Conservation (phyloP, 2,113 vertebrate species). For the Chionomys nivalis region DNA sequence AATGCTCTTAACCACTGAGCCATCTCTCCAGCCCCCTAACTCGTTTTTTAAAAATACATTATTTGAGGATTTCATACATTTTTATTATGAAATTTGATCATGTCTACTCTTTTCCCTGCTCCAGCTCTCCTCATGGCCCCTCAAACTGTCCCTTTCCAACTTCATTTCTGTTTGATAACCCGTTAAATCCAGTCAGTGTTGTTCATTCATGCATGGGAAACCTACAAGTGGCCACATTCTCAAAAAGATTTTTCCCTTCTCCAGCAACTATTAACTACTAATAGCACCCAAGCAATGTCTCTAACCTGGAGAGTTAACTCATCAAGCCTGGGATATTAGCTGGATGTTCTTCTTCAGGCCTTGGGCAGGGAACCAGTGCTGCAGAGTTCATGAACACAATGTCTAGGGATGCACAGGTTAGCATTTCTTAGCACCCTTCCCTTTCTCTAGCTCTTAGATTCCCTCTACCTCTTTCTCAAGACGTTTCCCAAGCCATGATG, state of each 20-base stretch:
- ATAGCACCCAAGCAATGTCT: background rate
- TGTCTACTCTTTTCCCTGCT: background rate
- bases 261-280: background rate
- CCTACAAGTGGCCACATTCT: background rate
- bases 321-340: no score
- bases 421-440: background rate
- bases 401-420: background rate
- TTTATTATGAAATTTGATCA: background rate
- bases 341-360: background rate
- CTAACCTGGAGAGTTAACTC: no score
- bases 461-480: background rate
- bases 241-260: background rate
- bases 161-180: background rate
- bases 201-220: background rate
- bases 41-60: background rate
- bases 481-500: background rate
- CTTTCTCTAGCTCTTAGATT: background rate
- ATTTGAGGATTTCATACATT: background rate
- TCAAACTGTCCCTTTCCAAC: background rate
- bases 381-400: accelerated
- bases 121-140: background rate
- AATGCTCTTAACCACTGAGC: no score
- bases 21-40: no score
- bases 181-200: background rate
- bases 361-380: background rate